Evolutionary conservation across 2,113 vertebrate genomes (phyloP), one percentile per base, ranked within the genome.

Genomic region (Agapornis roseicollis): DNA sequence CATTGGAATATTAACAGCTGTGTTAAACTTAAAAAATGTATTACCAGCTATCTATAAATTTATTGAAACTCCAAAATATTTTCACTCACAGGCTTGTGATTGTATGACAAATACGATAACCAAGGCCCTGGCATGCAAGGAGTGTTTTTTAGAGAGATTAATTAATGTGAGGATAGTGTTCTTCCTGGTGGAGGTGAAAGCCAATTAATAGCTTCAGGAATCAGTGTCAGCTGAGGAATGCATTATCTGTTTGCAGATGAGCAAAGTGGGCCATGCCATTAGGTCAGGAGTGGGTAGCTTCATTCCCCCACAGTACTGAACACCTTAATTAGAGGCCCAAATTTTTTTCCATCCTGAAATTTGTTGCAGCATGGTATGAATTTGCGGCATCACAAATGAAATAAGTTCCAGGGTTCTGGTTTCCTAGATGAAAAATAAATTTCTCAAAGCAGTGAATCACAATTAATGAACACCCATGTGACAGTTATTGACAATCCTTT

Each of bases 381-480:
- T 90, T 86, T 94, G 17, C 55, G 84, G 42, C 47, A 74, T 79
- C 27, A 64, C 56, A 77, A 91, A 90, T 63, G 24, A 90, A 88
- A 13, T 90, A 70, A 73, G 73, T 94, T 94, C 55, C 55, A 63
- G 73, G 65, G 24, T 65, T 92, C 79, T 91, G 42, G 39, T 88
- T 87, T 84, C 55, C 47, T 77, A 66, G 72, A 91, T 92, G 72
- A 88, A 79, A 91, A 90, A 90, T 44, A 87, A 85, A 92, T 88
- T 80, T 94, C 82, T 88, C 24, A 66, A 88, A 94, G 65, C 74
- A 89, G 65, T 88, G 80, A 93, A 92, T 96, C 93, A 80, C 79
- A 93, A 78, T 81, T 92, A 93, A 90, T 87, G 91, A 96, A 76
- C 60, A 78, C 20, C 27, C 15, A 11, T 58, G 37, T 0, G 9